Conservation (phyloP, 2,797 vertebrate genomes). For the Cephalopachus bancanus region DNA sequence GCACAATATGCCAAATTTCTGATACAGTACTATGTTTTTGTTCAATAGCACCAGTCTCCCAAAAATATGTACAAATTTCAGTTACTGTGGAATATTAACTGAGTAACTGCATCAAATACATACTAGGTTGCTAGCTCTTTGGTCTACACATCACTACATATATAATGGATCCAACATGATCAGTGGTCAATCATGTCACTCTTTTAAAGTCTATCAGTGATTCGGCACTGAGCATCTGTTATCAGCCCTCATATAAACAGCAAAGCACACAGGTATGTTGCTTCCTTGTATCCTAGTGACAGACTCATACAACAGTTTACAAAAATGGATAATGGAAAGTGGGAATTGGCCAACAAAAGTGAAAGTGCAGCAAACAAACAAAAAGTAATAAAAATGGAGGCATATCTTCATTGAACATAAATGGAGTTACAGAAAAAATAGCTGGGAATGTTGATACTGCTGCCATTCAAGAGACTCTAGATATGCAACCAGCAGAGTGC, state of each 20-base stretch:
- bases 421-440: slow-evolving; percentile 1
- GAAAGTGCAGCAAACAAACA: slow-evolving; percentile 32
- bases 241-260: slow-evolving; percentile 17
- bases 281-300: neutral
- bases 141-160: neutral
- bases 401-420: slow-evolving; percentile 13
- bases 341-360: neutral
- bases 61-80: slow-evolving; percentile 50
- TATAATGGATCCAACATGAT: neutral
- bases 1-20: neutral
- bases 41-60: slow-evolving; percentile 9
- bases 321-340: slow-evolving; percentile 10
- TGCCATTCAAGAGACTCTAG: slow-evolving; percentile 12
- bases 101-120: neutral
- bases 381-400: slow-evolving; percentile 3
- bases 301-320: neutral
- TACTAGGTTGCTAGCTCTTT: neutral
- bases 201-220: neutral
- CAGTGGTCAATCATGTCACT: neutral
- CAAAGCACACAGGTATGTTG: neutral
- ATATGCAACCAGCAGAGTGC: neutral
- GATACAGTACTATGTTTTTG: neutral
- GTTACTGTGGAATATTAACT: neutral
- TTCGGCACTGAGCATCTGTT: neutral
- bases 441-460: neutral